Percentiles rank a stretch among this genome's conserved stretches.
These are phyloP conservation scores for Trypoxylon attenuatum DNA, from an alignment of 2,888 invertebrate genomes.

Conservation along the genomic window DNA sequence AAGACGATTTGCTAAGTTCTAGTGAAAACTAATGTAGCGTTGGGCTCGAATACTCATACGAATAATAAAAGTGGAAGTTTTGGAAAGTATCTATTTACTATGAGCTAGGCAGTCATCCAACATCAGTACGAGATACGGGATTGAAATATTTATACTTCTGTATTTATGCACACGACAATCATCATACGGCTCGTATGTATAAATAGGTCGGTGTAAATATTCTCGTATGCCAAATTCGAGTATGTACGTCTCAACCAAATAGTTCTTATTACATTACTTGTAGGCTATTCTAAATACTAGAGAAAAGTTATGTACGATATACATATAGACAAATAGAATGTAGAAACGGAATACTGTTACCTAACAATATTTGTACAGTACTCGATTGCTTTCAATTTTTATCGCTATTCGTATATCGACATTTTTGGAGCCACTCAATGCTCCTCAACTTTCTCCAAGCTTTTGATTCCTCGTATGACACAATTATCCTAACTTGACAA, in stretches of 20 bases:
- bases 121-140: conserved; percentile 66
- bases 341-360: too few species aligned
- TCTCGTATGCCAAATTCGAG: not conserved
- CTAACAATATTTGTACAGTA: too few species aligned
- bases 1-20: conserved; percentile 56
- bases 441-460: too few species aligned
- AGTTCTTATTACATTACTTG: conserved; percentile 57
- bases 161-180: too few species aligned
- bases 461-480: too few species aligned
- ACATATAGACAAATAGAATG: too few species aligned
- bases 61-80: conserved; percentile 56
- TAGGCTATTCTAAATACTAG: conserved; percentile 61
- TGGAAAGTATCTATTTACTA: conserved; percentile 65
- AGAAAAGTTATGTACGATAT: conserved; percentile 41
- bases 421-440: too few species aligned
- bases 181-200: too few species aligned
- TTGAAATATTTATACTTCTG: conserved; percentile 41
- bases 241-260: conserved; percentile 35
- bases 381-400: too few species aligned
- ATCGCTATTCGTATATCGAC: too few species aligned
- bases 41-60: conserved; percentile 53
- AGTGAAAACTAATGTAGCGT: conserved; percentile 65
- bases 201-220: conserved; percentile 40
- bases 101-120: conserved; percentile 73
- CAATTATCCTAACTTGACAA: too few species aligned